phyloP scores from a whole-genome alignment of 2,888 invertebrate genomes.

The Xestia c-nigrum region DNA sequence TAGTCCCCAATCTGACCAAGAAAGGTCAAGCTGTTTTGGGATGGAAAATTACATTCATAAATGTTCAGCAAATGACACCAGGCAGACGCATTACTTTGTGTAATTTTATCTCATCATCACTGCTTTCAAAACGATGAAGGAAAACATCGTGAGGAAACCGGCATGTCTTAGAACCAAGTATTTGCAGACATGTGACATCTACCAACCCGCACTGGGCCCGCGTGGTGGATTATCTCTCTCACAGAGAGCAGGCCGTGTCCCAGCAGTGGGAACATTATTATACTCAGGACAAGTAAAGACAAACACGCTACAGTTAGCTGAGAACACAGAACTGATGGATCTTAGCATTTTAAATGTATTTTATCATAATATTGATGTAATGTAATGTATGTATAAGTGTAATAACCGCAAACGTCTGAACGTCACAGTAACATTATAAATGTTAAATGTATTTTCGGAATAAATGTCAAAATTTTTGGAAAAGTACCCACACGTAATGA shows the following conservation, averaged over 20 bases:
- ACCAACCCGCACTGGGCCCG: no score
- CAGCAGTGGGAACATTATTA: background rate
- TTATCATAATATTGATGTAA: background rate
- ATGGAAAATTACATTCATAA: background rate
- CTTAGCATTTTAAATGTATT: conserved; percentile 16
- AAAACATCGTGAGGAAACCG: no score
- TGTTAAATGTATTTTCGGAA: conserved; percentile 50
- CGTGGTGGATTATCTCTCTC: no score
- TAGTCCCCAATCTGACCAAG: no score
- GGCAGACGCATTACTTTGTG: no score
- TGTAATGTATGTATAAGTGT: conserved; percentile 10
- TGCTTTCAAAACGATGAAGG: no score
- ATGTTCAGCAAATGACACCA: background rate
- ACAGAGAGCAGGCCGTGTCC: no score
- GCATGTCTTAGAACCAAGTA: no score
- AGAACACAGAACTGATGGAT: conserved; percentile 29
- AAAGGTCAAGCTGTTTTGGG: no score
- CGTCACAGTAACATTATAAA: conserved; percentile 34
- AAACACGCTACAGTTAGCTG: background rate
- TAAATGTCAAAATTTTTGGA: conserved; percentile 37
- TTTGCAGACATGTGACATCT: no score
- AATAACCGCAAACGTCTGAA: conserved; percentile 20
- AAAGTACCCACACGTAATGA: background rate
- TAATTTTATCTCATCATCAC: no score
- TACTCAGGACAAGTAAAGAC: background rate